Base-by-base conservation (phyloP, 2,888 invertebrate species). In the Megamerina dolium region DNA sequence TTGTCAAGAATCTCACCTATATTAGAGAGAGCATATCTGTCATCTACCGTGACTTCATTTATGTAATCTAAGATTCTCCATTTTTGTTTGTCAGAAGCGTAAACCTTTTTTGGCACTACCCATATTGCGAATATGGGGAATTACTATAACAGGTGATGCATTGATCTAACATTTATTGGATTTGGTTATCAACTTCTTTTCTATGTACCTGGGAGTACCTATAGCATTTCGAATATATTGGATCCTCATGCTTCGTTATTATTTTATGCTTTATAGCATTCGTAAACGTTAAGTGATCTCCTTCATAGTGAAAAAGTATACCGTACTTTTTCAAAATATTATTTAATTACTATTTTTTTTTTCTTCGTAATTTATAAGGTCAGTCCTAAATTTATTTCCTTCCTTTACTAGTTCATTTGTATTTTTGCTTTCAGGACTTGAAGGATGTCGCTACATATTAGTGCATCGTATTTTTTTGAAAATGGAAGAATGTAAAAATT, bases 241-340 rank as follows among this genome's bases (percentile, higher is more conserved):
- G 40, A 12, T 10, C 17, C 8, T 41, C 29, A 3, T n/a, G n/a
- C 16, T 18, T 21, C 14, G 44, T 44, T 4, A 27, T 12, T 10
- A 44, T 44, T 29, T 42, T 21, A 36, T 37, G 42, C 18, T 29
- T 9, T 2, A 42, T 29, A n/a, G 19, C 39, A 20, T 39, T 10
- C 13, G 31, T 39, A 14, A 29, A 39, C 9, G 39, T 27, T 14
- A 37, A 17, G n/a, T 21, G n/a, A 21, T 37, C 23, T 21, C 21
- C 4, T 37, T 37, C 21, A 6, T 10, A 30, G 14, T 37, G 13
- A 37, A 73, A 73, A 72, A 73, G 30, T 30, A 6, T 30, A 30
- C 2, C 30, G 13, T 13, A 30, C 13, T 30, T 30, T 13, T 30
- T 30, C 10, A 30, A 6, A 30, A 30, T n/a, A n/a, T 30, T 30